Base-by-base conservation (phyloP, 2,888 invertebrate genomes). In the Pyrochroa serraticornis region DNA sequence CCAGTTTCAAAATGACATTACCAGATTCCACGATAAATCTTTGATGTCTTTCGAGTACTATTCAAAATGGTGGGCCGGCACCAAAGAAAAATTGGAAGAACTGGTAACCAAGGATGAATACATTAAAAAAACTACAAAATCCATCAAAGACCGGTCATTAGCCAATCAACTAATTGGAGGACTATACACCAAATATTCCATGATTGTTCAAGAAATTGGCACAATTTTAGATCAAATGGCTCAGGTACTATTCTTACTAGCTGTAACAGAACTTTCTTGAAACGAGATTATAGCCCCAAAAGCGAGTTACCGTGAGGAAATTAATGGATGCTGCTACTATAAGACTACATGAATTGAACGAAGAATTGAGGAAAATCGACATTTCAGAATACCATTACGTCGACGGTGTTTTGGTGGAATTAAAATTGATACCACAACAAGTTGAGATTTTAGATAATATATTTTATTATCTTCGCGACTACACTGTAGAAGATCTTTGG, bases 341-440 rank as follows among this genome's bases (percentile, higher is more conserved):
- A 6, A 70, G 88, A 7, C 77, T 88, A 65, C 76, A 85, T 1
- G 87, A 88, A 70, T 73, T 87, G 13, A 86, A 86, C 70, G 71
- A 76, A 32, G 82, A 82, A 39, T 71, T 88, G 10, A 82, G 84
- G 66, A 80, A 83, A 59, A 78, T 86, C 7, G 84, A 86, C 72
- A 77, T 80, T 5, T 83, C 84, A 6, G 85, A 88, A 71, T 86
- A 81, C 68, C 90, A 89, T 46, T 92, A 89, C 77, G 83, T 89
- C 44, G 92, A 92, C 71, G 87, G 89, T 67, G 83, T 86, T 30
- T 74, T 91, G 45, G 82, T 87, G 47, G 87, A 88, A 77, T 75
- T 90, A 73, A 85, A 90, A 60, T 81, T 91, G 63, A 82, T 87
- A 12, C 91, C 91, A 0, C 80, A 84, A 35, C 84, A 87, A 58